These are phyloP conservation scores for Magallana gigas DNA, from an alignment of 1,140 invertebrate genomes.

Conservation along the genomic window DNA sequence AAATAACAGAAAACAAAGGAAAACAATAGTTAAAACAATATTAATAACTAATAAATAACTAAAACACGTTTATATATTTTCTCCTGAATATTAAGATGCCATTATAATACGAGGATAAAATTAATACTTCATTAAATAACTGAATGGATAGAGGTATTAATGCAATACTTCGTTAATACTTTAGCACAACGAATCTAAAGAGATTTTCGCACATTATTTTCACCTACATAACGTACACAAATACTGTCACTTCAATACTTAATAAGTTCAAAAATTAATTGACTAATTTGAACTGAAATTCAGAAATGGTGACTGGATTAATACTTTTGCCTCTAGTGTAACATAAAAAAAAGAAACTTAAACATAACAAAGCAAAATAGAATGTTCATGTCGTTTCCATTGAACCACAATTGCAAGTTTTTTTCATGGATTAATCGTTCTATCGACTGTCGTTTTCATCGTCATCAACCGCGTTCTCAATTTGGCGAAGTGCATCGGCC, in stretches of 20 bases:
- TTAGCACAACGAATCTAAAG: not conserved
- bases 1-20: not conserved
- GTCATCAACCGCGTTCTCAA: not conserved
- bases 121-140: too few species aligned
- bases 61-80: too few species aligned
- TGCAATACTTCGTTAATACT: slow-evolving; percentile 7
- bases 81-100: too few species aligned
- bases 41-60: not conserved
- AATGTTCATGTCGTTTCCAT: too few species aligned
- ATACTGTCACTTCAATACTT: not conserved
- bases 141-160: not conserved
- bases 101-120: too few species aligned
- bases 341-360: too few species aligned
- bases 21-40: not conserved
- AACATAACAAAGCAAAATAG: too few species aligned
- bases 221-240: not conserved
- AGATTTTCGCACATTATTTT: not conserved
- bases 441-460: not conserved
- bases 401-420: too few species aligned
- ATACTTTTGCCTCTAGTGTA: too few species aligned
- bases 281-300: too few species aligned
- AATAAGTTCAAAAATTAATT: not conserved
- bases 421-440: not conserved
- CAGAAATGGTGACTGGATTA: too few species aligned
- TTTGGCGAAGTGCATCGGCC: not conserved